A percentile compares a stretch with the other conserved stretches of the same genome.
Evolutionary conservation across 2,888 invertebrate genomes (phyloP).

Genomic region (Apodemia duryi): DNA sequence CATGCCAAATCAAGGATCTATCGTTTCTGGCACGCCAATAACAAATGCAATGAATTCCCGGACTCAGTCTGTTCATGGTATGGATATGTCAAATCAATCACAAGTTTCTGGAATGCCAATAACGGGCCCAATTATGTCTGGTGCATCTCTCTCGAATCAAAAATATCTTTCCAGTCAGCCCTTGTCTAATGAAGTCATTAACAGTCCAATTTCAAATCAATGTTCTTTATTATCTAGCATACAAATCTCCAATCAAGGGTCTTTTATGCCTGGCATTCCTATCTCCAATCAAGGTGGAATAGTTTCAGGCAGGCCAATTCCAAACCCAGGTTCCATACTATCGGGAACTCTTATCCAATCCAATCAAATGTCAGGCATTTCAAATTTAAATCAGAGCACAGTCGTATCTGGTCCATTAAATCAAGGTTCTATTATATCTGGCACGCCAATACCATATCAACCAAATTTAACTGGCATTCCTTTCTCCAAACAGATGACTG

Average conservation of each 20-base stretch:
- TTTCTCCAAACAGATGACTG: slow-evolving; percentile 18
- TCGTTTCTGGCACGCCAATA: slow-evolving; percentile 12
- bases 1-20: slow-evolving; percentile 21
- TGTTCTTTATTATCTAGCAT: neutral
- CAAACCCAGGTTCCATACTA: slow-evolving; percentile 21
- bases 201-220: neutral
- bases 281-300: neutral
- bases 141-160: neutral
- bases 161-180: neutral
- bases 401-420: slow-evolving; percentile 3
- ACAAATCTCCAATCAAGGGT: slow-evolving; percentile 21
- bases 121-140: neutral
- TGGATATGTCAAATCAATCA: slow-evolving; percentile 24
- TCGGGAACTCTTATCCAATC: slow-evolving; percentile 11
- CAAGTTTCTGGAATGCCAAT: slow-evolving; percentile 21
- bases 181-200: neutral
- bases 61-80: slow-evolving; percentile 20
- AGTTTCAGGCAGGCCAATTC: slow-evolving; percentile 9
- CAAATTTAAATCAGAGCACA: slow-evolving; percentile 19
- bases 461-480: slow-evolving; percentile 18
- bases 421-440: slow-evolving; percentile 31
- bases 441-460: slow-evolving; percentile 28
- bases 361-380: slow-evolving; percentile 12
- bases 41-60: slow-evolving; percentile 17
- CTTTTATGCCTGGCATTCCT: slow-evolving; percentile 15